Evolutionary conservation across 2,888 invertebrate genomes (phyloP).

Genomic region (Sphaeridia pumilis): DNA sequence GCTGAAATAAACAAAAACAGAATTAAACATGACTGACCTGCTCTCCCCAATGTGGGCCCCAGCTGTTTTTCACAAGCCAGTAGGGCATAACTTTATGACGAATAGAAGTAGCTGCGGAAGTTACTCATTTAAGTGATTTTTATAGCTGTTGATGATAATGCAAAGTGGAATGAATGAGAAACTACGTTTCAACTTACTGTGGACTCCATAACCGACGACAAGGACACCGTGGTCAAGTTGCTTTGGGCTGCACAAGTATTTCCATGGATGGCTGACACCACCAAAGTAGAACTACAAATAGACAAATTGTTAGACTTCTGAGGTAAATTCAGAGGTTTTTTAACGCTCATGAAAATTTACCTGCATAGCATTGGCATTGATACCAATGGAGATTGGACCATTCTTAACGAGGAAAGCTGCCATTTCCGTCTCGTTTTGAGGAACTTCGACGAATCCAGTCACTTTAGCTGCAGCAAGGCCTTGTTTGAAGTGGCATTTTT

Average conservation of each 20-base stretch:
- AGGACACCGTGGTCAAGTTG: slow-evolving; percentile 89
- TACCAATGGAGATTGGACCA: slow-evolving; percentile 89
- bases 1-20: slow-evolving; percentile 42
- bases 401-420: slow-evolving; percentile 76
- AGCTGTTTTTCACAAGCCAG: slow-evolving; percentile 47
- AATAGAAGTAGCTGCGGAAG: slow-evolving; percentile 36
- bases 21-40: slow-evolving; percentile 40
- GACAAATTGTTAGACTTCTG: too few species aligned
- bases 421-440: slow-evolving; percentile 77
- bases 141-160: too few species aligned
- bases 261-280: slow-evolving; percentile 86
- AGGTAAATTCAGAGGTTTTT: too few species aligned
- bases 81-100: slow-evolving; percentile 39
- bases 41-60: slow-evolving; percentile 45
- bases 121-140: too few species aligned
- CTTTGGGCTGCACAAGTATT: slow-evolving; percentile 60
- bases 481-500: slow-evolving; percentile 63
- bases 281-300: slow-evolving; percentile 93
- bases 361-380: slow-evolving; percentile 90
- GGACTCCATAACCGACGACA: slow-evolving; percentile 80
- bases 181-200: slow-evolving; percentile 48
- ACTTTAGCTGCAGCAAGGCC: slow-evolving; percentile 54
- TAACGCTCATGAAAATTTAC: too few species aligned
- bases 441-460: slow-evolving; percentile 69
- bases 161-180: too few species aligned